Base-by-base conservation (phyloP, 2,888 invertebrate species). In the Anthoptus insignis region DNA sequence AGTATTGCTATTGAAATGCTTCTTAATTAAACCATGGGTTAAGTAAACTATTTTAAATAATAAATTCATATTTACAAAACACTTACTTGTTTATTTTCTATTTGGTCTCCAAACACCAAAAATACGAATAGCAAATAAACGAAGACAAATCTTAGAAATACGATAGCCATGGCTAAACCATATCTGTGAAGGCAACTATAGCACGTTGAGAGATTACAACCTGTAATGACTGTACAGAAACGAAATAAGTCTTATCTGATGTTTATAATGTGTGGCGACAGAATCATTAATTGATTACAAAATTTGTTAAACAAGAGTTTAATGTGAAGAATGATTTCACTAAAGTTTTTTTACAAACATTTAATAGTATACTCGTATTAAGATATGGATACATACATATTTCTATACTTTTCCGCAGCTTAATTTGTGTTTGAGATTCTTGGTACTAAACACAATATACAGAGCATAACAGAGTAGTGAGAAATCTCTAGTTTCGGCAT, bases 1-100 rank as follows among this genome's bases (percentile, higher is more conserved):
- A n/a, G n/a, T n/a, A n/a, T n/a, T n/a, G n/a, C n/a, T n/a, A n/a
- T n/a, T n/a, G n/a, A n/a, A n/a, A n/a, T n/a, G n/a, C n/a, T n/a
- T n/a, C n/a, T n/a, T n/a, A n/a, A n/a, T n/a, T n/a, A n/a, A n/a
- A n/a, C n/a, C n/a, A n/a, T n/a, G n/a, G n/a, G n/a, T n/a, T n/a
- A n/a, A n/a, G n/a, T n/a, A n/a, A n/a, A n/a, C n/a, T n/a, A n/a
- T n/a, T n/a, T n/a, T n/a, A n/a, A n/a, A n/a, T n/a, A n/a, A n/a
- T n/a, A n/a, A n/a, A n/a, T n/a, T n/a, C n/a, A n/a, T n/a, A n/a
- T n/a, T n/a, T n/a, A n/a, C n/a, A n/a, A n/a, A n/a, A n/a, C n/a
- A 47, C 47, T 47, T 24, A 47, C 47, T 24, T 4, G 22, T n/a
- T 24, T 13, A 47, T 47, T n/a, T n/a, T 47, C 47, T 24, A 7